Conservation (phyloP, 2,113 vertebrate genomes). For the Phylloscopus whistleri region DNA sequence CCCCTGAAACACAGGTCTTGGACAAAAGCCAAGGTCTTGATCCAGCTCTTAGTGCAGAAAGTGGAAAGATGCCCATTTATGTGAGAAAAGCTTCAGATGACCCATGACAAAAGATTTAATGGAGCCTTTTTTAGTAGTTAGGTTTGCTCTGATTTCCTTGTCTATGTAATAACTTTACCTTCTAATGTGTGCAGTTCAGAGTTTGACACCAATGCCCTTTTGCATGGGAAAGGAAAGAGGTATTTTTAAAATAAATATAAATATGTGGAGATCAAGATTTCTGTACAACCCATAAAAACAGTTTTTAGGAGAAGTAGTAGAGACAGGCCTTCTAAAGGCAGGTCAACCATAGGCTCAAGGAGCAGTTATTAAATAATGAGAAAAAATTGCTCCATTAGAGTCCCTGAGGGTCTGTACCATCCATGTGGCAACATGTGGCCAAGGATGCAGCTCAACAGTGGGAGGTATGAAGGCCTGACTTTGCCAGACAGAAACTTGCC, state of each 20-base stretch:
- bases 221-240: accelerated
- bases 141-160: not conserved
- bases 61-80: not conserved
- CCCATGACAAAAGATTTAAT: not conserved
- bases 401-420: not conserved
- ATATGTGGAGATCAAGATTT: not conserved
- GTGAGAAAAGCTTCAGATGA: not conserved
- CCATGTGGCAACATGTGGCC: too few relatives aligned
- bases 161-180: not conserved
- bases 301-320: not conserved
- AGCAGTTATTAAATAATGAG: not conserved
- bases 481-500: not conserved
- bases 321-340: not conserved
- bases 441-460: not conserved
- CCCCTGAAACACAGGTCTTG: not conserved
- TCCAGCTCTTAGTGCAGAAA: not conserved
- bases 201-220: not conserved
- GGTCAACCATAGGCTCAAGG: not conserved
- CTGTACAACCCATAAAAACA: not conserved
- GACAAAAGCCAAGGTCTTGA: not conserved
- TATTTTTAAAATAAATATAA: not conserved
- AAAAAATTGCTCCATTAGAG: not conserved
- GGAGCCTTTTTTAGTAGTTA: not conserved
- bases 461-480: not conserved
- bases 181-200: not conserved